phyloP scores from a whole-genome alignment of 2,888 invertebrate species.

The Cabera pusaria region DNA sequence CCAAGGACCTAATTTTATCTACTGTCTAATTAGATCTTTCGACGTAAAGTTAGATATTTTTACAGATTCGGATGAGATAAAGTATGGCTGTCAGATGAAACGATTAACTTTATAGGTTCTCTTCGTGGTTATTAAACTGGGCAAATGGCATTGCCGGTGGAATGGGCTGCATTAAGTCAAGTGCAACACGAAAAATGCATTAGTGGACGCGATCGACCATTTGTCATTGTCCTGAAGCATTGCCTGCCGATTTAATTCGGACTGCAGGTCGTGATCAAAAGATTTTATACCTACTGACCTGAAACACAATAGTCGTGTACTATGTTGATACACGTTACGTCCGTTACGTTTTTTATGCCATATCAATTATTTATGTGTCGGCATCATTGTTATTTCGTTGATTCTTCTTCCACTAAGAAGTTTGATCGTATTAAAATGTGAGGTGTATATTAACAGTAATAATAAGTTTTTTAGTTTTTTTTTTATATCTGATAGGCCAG shows the following conservation, averaged over 20 bases:
- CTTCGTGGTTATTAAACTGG: slow-evolving; percentile 54
- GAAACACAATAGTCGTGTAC: too few species aligned
- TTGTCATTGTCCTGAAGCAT: slow-evolving; percentile 63
- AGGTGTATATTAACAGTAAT: too few species aligned
- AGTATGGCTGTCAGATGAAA: slow-evolving; percentile 41
- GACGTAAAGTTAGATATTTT: slow-evolving; percentile 28
- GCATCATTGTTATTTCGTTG: too few species aligned
- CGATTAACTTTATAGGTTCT: slow-evolving; percentile 47
- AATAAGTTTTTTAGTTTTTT: too few species aligned
- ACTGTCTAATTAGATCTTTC: slow-evolving; percentile 22
- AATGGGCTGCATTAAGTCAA: slow-evolving; percentile 75
- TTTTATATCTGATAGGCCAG: too few species aligned
- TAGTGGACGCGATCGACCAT: slow-evolving; percentile 59
- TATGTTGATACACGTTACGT: too few species aligned
- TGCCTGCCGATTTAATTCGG: slow-evolving; percentile 5
- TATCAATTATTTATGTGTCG: too few species aligned
- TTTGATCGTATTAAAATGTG: too few species aligned
- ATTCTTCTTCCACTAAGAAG: too few species aligned
- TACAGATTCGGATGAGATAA: slow-evolving; percentile 37
- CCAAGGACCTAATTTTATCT: slow-evolving; percentile 14
- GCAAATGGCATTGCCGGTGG: slow-evolving; percentile 37
- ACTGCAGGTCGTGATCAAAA: background rate
- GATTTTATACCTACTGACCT: too few species aligned
- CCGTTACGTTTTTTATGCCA: too few species aligned
- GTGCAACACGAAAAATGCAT: slow-evolving; percentile 83